Evolutionary conservation across 2,797 vertebrate genomes (phyloP), one percentile per base, ranked within the genome.

Genomic region (Notoglanidium macrostoma): DNA sequence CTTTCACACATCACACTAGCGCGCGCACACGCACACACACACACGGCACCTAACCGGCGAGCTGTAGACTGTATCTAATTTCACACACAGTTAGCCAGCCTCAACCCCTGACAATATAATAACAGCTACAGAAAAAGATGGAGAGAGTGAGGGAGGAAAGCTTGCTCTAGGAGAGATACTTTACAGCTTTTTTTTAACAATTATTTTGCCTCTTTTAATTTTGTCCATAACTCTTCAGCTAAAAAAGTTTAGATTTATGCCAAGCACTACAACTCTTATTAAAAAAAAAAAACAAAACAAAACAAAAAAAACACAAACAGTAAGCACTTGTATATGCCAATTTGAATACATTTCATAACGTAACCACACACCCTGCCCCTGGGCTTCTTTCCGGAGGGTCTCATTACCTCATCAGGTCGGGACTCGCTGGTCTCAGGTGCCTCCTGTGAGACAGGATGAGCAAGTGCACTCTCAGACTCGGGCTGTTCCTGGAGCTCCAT

Each of bases 361-460:
- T 80, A 74, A 40, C 79, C 74, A 79, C 59, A 84, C 57, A 85
- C n/a, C 70, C 59, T 79, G 70, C 83, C 44, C 74, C 61, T 46
- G 83, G 79, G 81, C 88, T 81, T 89, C 80, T 87, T 74, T 91
- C 88, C 92, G 90, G 76, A 90, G 87, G 86, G 89, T 85, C 90
- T 89, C 91, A 95, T 95, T 96, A 96, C 96, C 96, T 96, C 95
- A 92, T 96, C 96, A 91, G 93, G 90, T 32, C 86, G 91, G 21
- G 91, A 92, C 89, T 95, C 94, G 5, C 88, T 94, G 91, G 92
- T 92, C 83, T 95, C 95, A 9, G 94, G 91, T 89, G 94, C 94
- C 44, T 93, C 94, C 86, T 93, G 93, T 0, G 94, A 91, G 51
- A 92, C 94, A 21, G 95, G 93, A 90, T 95, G 93, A 68, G 94